Evolutionary conservation across 1,140 invertebrate species (phyloP), one percentile per base, ranked within the genome.

Genomic region (Camponotus vicinus): DNA sequence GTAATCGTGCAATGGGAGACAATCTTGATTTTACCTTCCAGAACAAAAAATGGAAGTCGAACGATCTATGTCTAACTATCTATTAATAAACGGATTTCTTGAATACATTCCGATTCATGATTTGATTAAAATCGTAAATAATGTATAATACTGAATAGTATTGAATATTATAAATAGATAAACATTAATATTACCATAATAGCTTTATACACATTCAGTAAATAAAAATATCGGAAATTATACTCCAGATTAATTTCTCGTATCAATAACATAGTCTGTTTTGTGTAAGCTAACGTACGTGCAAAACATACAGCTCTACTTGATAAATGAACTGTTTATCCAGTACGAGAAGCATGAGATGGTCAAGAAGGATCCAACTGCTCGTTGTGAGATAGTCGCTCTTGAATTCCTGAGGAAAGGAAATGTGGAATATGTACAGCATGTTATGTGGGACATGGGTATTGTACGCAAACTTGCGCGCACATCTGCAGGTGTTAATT

Each of bases 381-480:
- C 21, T 45, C 67, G 40, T 83, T 32, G 27, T 13, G 32, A 45
- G 6, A 70, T 70, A 70, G 40, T 80, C 55, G 27, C 69, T 40
- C 70, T 63, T 32, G 57, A 75, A 83, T 83, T 59, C 57, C 32
- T 75, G 79, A 57, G n/a, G 42, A 75, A 83, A 83, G 67, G 69
- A 83, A 83, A 83, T 83, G 69, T 27, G 13, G 69, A 40, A 73
- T 73, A 83, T 73, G 69, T 42, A 61, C 57, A 59, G 67, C 66
- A 66, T 42, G 32, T 34, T 55, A 18, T 61, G 75, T 18, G 7
- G 27, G 13, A 4, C 37, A 21, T 37, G 55, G 49, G 5, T 69
- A 70, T 80, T 40, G 42, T 40, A 40, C 4, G 11, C 49, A 52
- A 66, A 77, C 73, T 64, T 45, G 73, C 49, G 49, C 49, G 49